Base-by-base conservation (phyloP, 1,140 invertebrate genomes). In the Nylanderia fulva region DNA sequence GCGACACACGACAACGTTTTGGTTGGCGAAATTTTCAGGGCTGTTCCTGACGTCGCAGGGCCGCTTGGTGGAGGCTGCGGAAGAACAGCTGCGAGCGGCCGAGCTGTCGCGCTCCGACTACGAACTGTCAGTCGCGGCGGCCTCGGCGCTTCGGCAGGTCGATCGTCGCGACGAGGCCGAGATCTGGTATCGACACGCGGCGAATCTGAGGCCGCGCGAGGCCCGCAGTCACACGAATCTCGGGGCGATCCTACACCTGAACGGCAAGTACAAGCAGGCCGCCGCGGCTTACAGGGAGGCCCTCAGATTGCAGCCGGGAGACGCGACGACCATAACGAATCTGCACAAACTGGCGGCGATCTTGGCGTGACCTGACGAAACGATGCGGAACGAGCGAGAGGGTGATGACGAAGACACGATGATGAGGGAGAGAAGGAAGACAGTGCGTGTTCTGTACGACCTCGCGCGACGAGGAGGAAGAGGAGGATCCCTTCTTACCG, bases 171-270 rank as follows among this genome's bases (percentile, higher is more conserved):
- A 95, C 13, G 96, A 97, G 79, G 98, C 98, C 0, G 98, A 99
- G 92, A 93, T 96, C 52, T 98, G 97, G 96, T 99, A 99, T 94
- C 95, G 97, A 71, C 96, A 96, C 92, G 97, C 97, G 9, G 96
- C 96, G 1, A 92, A 93, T n/a, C 93, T 98, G 5, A 96, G 96
- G 93, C 97, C 97, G 29, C 96, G 98, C 97, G 97, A 98, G 91
- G 97, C 98, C 0, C 96, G 97, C 77, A 97, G 97, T 74, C 98
- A 99, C 93, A 98, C 98, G 91, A 99, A 99, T 94, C 95, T 99
- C 45, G 98, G 98, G 21, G 98, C 98, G 58, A 99, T 99, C 92
- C 95, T 98, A 29, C 98, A 99, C 94, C 95, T 99, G 64, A 98
- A 99, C 93, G 98, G 98, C 11, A 98, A 99, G 95, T 97, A 98